These are phyloP conservation scores for Athalia rosae DNA, from an alignment of 2,888 invertebrate species.

Conservation along the genomic window DNA sequence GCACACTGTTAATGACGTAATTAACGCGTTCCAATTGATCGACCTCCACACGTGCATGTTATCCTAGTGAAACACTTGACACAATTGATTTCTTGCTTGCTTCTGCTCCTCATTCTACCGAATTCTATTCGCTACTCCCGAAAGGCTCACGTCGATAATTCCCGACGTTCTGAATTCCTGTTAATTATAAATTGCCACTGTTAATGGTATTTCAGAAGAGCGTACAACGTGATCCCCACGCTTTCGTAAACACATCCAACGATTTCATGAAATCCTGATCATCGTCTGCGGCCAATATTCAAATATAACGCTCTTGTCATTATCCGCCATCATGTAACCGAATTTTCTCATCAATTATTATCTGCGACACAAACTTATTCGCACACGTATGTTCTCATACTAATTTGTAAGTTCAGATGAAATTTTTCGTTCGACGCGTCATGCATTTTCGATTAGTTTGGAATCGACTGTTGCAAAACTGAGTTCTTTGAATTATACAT, in stretches of 20 bases:
- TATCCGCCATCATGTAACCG: background rate
- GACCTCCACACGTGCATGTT: slow-evolving; percentile 1
- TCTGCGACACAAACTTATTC: too few relatives aligned
- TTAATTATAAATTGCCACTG: background rate
- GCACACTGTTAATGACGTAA: background rate
- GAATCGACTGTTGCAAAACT: too few relatives aligned
- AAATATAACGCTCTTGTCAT: background rate
- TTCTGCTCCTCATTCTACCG: background rate
- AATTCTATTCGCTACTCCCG: background rate
- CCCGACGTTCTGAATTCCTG: background rate
- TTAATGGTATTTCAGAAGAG: background rate
- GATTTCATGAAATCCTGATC: background rate
- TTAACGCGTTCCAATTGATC: background rate
- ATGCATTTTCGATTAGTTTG: too few relatives aligned
- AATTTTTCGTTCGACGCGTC: too few relatives aligned
- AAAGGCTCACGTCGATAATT: background rate
- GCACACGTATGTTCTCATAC: too few relatives aligned
- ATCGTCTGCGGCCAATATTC: background rate
- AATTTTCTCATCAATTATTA: too few relatives aligned
- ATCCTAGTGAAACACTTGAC: slow-evolving; percentile 26
- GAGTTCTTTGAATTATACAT: too few relatives aligned
- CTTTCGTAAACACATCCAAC: background rate
- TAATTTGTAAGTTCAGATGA: too few relatives aligned
- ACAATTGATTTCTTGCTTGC: slow-evolving; percentile 26
- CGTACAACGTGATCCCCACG: background rate